Evolutionary conservation across 2,888 invertebrate genomes (phyloP).

Genomic region (Kryphioiulus occultus): DNA sequence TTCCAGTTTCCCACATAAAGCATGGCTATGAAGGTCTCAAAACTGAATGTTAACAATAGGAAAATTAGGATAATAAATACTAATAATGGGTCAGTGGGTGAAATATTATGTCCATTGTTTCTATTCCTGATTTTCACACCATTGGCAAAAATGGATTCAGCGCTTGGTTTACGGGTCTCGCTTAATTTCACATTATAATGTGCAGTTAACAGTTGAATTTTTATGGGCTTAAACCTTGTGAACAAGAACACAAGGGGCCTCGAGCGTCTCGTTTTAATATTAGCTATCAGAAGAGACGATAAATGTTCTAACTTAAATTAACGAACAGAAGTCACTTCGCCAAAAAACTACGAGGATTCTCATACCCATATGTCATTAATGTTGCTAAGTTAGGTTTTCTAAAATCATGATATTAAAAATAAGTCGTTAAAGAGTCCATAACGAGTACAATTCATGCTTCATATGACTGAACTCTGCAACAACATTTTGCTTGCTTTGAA

Average conservation of each 20-base stretch:
- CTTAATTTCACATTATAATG: not conserved
- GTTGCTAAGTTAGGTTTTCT: not conserved
- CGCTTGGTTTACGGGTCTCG: not conserved
- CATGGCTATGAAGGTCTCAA: not conserved
- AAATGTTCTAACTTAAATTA: not conserved
- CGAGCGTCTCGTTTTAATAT: not conserved
- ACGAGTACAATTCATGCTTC: too few relatives aligned
- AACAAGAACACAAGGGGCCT: not conserved
- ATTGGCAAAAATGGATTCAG: not conserved
- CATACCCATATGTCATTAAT: not conserved
- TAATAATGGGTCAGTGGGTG: constrained; percentile 26
- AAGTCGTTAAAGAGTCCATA: not conserved
- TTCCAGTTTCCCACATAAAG: not conserved
- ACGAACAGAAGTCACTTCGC: not conserved
- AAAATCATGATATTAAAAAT: not conserved
- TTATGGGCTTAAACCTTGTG: not conserved
- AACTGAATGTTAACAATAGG: not conserved
- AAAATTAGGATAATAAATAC: not conserved
- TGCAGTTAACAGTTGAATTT: not conserved
- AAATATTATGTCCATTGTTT: constrained; percentile 24
- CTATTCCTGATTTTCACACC: constrained; percentile 6
- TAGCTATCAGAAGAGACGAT: not conserved
- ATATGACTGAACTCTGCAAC: too few relatives aligned
- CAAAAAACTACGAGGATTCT: not conserved
- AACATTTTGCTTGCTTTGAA: too few relatives aligned